Base-by-base conservation (phyloP, 2,797 vertebrate species). In the Darevskia mixta region DNA sequence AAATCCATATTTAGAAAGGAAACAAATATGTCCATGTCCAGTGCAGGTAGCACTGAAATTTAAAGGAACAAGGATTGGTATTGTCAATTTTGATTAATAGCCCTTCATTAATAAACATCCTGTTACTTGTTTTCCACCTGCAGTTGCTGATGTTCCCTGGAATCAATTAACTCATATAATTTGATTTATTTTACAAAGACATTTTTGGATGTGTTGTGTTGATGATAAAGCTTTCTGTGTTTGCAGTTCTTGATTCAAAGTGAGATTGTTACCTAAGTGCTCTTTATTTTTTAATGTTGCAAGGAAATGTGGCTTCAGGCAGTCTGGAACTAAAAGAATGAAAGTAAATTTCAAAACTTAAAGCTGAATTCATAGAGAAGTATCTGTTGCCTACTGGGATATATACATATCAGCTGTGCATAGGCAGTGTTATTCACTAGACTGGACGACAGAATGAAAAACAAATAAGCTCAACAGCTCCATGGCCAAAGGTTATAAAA, bases 151-250 rank as follows among this genome's bases (percentile, higher is more conserved):
- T 96, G 97, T 95, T 93, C 97, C 97, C 98, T 98, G 98, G 98
- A 98, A 98, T 98, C 98, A 98, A 98, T 98, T 98, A 98, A 97
- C 96, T 98, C 97, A 97, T 97, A 97, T 98, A 98, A 98, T 98
- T 98, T 98, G 96, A 98, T 98, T 98, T 98, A 98, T 97, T 97
- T 97, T 97, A 97, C 96, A 97, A 97, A 97, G 97, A 96, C 96
- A 95, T 97, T 97, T 97, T 97, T 94, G 96, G 96, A 96, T 97
- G 93, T 96, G 95, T 95, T 96, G 94, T 90, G 94, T 90, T 92
- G 92, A 96, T 95, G 96, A 96, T 96, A 97, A 97, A 97, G 95
- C 94, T 95, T 85, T 93, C 96, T 95, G 90, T 96, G 95, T 97
- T 96, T 96, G 94, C 93, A 91, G 72, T 94, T 94, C 61, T 43